Percentiles rank a stretch among this genome's conserved stretches.
Conservation (phyloP, 2,797 vertebrate species). For the Pipistrellus pipistrellus region DNA sequence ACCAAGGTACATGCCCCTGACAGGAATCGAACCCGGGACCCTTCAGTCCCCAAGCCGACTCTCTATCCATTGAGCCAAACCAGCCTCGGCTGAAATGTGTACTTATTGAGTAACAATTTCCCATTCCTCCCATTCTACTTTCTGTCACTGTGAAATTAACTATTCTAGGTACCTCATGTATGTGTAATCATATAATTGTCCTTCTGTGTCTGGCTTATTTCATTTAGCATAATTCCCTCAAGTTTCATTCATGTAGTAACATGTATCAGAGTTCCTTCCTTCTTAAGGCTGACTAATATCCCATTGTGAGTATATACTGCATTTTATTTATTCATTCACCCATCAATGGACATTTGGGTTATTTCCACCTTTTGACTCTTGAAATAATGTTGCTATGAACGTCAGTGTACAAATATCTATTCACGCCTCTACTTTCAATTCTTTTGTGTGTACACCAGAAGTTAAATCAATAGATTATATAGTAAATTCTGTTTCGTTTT, state of each 20-base stretch:
- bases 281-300: constrained; percentile 28
- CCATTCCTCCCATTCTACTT: background rate
- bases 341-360: background rate
- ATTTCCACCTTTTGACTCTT: background rate
- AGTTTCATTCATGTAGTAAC: background rate
- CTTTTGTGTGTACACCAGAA: background rate
- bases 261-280: background rate
- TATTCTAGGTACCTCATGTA: background rate
- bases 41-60: no score
- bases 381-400: background rate
- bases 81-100: background rate
- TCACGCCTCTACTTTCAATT: background rate
- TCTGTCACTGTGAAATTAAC: background rate
- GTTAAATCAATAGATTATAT: background rate
- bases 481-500: background rate
- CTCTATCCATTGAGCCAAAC: no score
- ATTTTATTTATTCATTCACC: background rate
- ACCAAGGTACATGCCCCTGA: no score
- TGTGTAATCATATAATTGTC: background rate
- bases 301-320: no score
- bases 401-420: background rate
- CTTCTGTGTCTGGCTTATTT: background rate
- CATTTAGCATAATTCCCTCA: background rate
- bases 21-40: no score
- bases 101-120: background rate